Evolutionary conservation across 2,113 vertebrate genomes (phyloP), one percentile per base, ranked within the genome.

Genomic region (Siniperca chuatsi): DNA sequence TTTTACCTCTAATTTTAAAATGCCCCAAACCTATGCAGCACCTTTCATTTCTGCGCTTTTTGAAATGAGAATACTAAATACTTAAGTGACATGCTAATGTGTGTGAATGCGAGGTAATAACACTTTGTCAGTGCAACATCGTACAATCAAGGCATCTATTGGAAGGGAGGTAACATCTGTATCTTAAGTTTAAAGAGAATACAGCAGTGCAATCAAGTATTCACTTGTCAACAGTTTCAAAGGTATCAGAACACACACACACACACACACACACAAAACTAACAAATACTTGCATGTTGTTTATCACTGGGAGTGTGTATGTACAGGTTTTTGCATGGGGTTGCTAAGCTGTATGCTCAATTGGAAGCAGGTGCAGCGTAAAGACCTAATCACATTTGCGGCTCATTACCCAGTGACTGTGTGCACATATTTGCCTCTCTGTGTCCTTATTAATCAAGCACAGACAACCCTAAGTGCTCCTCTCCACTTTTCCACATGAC

Each of bases 401-500:
- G 92, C 93, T 94, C 93, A 94, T 94, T 94, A 94, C 93, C 92
- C 89, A n/a, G 88, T 80, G 89, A 92, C 93, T 94, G 94, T 93
- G 93, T 93, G 93, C 93, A 93, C 93, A 94, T 94, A 95, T 94
- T 94, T 94, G 93, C 94, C 93, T 93, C 92, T 93, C 91, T 89
- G 93, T 92, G 93, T 94, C 93, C 92, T 94, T 94, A 94, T 95
- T 95, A 95, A 95, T 95, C 94, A 95, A 87, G 91, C 93, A 80
- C 92, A 90, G 93, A 93, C 94, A 92, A 92, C 92, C 92, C 92
- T 89, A 90, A 94, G 92, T 89, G 92, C 91, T 93, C 93, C 94
- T 93, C 94, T 93, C 93, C 93, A 94, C 92, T 95, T 95, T 95
- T 94, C 93, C 92, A 93, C 93, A 93, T 94, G 93, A 94, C 92